Base-by-base conservation (phyloP, 2,888 invertebrate species). In the Stenurella melanura region DNA sequence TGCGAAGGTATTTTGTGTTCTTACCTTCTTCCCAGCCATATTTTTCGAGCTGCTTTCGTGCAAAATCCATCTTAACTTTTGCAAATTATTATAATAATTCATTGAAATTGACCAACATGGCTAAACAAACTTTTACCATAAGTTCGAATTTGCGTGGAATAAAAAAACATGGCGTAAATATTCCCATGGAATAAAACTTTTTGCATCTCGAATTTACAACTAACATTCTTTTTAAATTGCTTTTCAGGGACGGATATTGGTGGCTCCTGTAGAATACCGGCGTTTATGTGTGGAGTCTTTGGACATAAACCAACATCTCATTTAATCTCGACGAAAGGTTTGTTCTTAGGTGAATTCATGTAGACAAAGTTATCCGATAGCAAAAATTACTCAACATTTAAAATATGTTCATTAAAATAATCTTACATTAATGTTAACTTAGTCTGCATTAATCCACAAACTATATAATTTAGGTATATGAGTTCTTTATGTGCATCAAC, bases 181-280 rank as follows among this genome's bases (percentile, higher is more conserved):
- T 6, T 9, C 6, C 9, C 30, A 34, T 34, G 0, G 30, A 34
- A 34, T 34, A 34, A 34, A 34, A 34, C 9, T 34, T 6, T 2
- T 34, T 34, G 6, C 7, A 34, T 34, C 9, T 34, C 30, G 30
- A 34, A 34, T 34, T 34, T 9, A 9, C 30, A 6, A 9, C 0
- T 6, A 34, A 34, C 0, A 34, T 9, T 9, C 0, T 9, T 34
- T 34, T 34, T 34, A 34, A 34, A 34, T 34, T 34, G 7, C 61
- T 78, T 83, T 85, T 64, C 81, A 93, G 93, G 94, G 34, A 95
- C 95, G 0, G 99, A 99, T 88, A 98, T 99, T 84, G 98, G 98
- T n/a, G 99, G 99, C 0, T 98, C 98, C 5, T 96, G 97, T 64
- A 93, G 99, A 42, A 96, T 97, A 93, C 98, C 98, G 0, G 93